Base-by-base conservation (phyloP, 1,140 invertebrate species). In the Goniozus legneri region DNA sequence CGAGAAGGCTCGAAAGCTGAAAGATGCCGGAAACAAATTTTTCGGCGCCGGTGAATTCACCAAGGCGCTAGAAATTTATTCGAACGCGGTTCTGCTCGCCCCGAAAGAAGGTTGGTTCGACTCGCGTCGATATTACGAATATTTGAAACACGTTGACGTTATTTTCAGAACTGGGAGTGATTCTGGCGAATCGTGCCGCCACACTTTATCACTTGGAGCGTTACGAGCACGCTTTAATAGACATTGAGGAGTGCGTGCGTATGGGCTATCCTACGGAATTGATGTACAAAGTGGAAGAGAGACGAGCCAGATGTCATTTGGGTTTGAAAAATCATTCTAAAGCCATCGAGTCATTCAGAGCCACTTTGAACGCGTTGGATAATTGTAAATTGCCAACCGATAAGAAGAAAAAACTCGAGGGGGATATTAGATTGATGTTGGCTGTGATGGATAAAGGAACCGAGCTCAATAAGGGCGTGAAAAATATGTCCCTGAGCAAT, bases 111-210 rank as follows among this genome's bases (percentile, higher is more conserved):
- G 85, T 88, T 67, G 67, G 62, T 61, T n/a, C 20, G 2, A 42
- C 10, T 22, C 36, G 37, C 14, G 7, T 31, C 10, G 37, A 12
- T 6, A 15, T 22, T 30, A 32, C n/a, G 13, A 27, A 8, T 8
- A 44, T 19, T 30, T n/a, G n/a, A n/a, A n/a, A n/a, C n/a, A n/a
- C n/a, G n/a, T n/a, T n/a, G n/a, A n/a, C n/a, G n/a, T n/a, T 18
- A 20, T 41, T 21, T 48, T 21, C 64, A 62, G 84, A 91, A 35
- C 60, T 91, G 1, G 79, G 89, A 0, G 81, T 94, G 31, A 78
- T 88, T 2, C 80, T 88, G 50, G 91, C 89, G 3, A 97, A 96
- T 71, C 81, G 93, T 39, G 95, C 92, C 8, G 92, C 92, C 1
- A 84, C 87, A 1, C 76, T 93, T 3, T 92, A 87, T 63, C 89